These are phyloP conservation scores for Ectemnius continuus DNA, from an alignment of 2,888 invertebrate species.

Conservation along the genomic window DNA sequence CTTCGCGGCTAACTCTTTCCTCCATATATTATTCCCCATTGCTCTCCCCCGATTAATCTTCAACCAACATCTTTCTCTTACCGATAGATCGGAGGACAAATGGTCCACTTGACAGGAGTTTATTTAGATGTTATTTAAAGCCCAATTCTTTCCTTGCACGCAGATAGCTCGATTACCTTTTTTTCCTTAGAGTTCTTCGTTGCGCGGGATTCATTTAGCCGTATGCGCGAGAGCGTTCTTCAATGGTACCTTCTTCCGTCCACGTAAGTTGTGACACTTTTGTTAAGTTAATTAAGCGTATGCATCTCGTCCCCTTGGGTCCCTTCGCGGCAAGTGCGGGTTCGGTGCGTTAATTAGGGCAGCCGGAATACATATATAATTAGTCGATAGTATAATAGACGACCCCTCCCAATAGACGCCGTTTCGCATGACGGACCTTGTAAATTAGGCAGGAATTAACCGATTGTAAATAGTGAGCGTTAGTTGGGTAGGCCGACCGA, in stretches of 20 bases:
- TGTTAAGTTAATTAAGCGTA: conserved; percentile 47
- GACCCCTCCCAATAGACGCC: background rate
- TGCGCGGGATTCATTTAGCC: too few relatives aligned
- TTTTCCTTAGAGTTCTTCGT: too few relatives aligned
- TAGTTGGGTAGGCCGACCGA: conserved; percentile 33
- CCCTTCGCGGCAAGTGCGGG: conserved; percentile 43
- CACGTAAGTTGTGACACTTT: conserved; percentile 60
- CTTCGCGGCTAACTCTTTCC: background rate
- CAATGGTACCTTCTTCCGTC: conserved; percentile 54
- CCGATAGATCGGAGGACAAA: too few relatives aligned
- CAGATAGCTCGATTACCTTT: too few relatives aligned
- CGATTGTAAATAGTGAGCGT: conserved; percentile 49
- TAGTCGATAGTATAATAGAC: background rate
- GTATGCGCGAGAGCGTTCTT: conserved; percentile 32
- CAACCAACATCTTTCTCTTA: too few relatives aligned
- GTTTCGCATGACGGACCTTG: conserved; percentile 20
- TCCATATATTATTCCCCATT: too few relatives aligned
- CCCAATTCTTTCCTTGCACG: too few relatives aligned
- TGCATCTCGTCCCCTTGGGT: conserved; percentile 31
- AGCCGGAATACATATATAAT: background rate
- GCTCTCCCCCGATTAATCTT: too few relatives aligned
- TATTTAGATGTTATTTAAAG: too few relatives aligned
- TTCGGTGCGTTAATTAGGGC: conserved; percentile 6
- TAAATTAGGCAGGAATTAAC: conserved; percentile 23
- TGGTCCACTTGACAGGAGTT: too few relatives aligned